These are phyloP conservation scores for Manduca sexta DNA, from an alignment of 1,140 invertebrate species.

Conservation along the genomic window DNA sequence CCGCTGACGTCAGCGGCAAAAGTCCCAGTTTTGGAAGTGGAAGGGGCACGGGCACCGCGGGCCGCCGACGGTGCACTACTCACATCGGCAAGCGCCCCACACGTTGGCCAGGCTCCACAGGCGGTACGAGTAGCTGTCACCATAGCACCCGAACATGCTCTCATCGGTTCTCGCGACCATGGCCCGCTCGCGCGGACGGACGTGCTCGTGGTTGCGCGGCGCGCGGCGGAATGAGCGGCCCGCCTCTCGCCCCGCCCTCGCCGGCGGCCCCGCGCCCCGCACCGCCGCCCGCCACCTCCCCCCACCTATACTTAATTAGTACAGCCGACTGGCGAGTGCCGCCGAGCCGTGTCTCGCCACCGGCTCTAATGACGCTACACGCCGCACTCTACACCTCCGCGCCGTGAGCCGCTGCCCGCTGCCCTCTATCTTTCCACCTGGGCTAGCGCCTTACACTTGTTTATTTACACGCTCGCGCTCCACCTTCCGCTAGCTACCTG, in stretches of 20 bases:
- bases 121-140: slow-evolving; percentile 80
- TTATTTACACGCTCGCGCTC: slow-evolving; percentile 40
- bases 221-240: slow-evolving; percentile 53
- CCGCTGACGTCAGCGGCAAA: slow-evolving; percentile 39
- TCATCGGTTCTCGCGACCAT: slow-evolving; percentile 78
- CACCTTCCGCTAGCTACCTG: slow-evolving; percentile 53
- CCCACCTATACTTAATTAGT: slow-evolving; percentile 60
- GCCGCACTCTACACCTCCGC: background rate
- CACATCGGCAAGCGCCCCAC: slow-evolving; percentile 80
- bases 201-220: slow-evolving; percentile 46
- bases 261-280: slow-evolving; percentile 26
- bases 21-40: slow-evolving; percentile 16
- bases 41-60: slow-evolving; percentile 17
- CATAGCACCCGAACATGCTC: slow-evolving; percentile 79
- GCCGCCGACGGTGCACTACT: slow-evolving; percentile 58
- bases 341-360: slow-evolving; percentile 20
- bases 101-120: slow-evolving; percentile 82
- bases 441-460: slow-evolving; percentile 23
- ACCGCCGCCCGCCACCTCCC: slow-evolving; percentile 31
- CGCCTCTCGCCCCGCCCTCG: slow-evolving; percentile 44
- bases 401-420: background rate
- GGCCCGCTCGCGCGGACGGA: slow-evolving; percentile 62
- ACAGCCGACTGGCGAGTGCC: slow-evolving; percentile 25
- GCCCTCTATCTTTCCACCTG: slow-evolving; percentile 8
- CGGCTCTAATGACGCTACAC: slow-evolving; percentile 12